Evolutionary conservation across 2,888 invertebrate species (phyloP).

Genomic region (Polydrusus tereticollis): DNA sequence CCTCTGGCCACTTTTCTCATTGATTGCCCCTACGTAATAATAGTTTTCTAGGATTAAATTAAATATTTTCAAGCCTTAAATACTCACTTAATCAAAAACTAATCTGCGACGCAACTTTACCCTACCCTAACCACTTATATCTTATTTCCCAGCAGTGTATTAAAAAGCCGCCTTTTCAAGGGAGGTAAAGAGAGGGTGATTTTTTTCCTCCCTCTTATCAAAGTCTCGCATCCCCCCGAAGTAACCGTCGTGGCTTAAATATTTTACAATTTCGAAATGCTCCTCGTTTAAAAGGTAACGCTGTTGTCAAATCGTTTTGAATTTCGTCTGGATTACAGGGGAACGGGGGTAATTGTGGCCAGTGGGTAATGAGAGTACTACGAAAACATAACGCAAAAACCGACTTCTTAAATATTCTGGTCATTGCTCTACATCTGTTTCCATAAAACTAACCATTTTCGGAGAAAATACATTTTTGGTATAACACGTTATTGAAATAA

Average conservation of each 20-base stretch:
- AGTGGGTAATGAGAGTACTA: too few relatives aligned
- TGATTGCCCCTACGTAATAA: too few relatives aligned
- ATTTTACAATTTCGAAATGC: conserved; percentile 16
- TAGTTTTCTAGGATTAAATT: too few relatives aligned
- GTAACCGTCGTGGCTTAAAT: conserved; percentile 1
- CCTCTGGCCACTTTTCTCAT: background rate
- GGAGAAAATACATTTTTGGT: too few relatives aligned
- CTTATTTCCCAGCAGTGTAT: conserved; percentile 29
- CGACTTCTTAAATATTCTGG: too few relatives aligned
- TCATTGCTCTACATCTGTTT: too few relatives aligned
- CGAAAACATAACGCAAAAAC: too few relatives aligned
- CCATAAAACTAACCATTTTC: too few relatives aligned
- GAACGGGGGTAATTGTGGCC: background rate
- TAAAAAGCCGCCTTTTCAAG: conserved; percentile 21
- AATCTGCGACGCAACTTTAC: too few relatives aligned
- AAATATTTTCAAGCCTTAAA: too few relatives aligned
- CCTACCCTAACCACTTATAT: conserved; percentile 20
- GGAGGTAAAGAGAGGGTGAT: background rate
- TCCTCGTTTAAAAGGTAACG: background rate
- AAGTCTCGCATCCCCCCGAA: conserved; percentile 5
- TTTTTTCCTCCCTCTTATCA: background rate
- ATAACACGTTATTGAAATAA: too few relatives aligned
- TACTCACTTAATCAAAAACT: too few relatives aligned
- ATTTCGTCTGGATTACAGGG: background rate
- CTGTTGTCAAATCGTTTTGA: background rate